Evolutionary conservation across 2,888 invertebrate species (phyloP).

Genomic region (Stenichneumon culpator): DNA sequence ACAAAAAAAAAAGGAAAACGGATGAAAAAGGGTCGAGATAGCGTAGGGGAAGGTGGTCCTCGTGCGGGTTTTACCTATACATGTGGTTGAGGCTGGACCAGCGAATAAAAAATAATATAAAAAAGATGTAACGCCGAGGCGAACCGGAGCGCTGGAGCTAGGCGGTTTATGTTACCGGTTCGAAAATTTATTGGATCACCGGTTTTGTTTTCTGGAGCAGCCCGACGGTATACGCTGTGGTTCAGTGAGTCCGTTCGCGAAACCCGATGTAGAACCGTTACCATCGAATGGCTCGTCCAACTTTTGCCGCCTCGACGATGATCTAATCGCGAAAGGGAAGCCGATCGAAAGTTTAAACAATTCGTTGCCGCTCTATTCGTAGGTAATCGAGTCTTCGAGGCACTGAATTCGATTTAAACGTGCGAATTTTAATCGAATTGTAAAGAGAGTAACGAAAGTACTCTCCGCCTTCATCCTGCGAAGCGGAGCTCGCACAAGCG

Average conservation of each 20-base stretch:
- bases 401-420: background rate
- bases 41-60: slow-evolving; percentile 28
- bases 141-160: slow-evolving; percentile 1
- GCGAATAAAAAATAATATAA: slow-evolving; percentile 45
- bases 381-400: slow-evolving; percentile 1
- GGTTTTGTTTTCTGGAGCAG: slow-evolving; percentile 62
- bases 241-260: slow-evolving; percentile 61
- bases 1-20: slow-evolving; percentile 26
- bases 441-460: background rate
- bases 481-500: background rate
- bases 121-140: slow-evolving; percentile 5
- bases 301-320: slow-evolving; percentile 10
- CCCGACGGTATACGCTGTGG: slow-evolving; percentile 37
- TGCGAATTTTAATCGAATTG: background rate
- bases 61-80: slow-evolving; percentile 51
- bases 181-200: slow-evolving; percentile 67
- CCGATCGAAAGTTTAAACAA: slow-evolving; percentile 9
- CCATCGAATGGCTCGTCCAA: slow-evolving; percentile 29
- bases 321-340: slow-evolving; percentile 18
- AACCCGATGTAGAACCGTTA: slow-evolving; percentile 29
- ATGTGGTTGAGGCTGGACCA: slow-evolving; percentile 59
- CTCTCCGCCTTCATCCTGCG: background rate
- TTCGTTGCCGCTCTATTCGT: background rate
- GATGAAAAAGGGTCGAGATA: slow-evolving; percentile 32
- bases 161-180: slow-evolving; percentile 49